Conservation (phyloP, 2,113 vertebrate species). For the Herpailurus yagouaroundi region DNA sequence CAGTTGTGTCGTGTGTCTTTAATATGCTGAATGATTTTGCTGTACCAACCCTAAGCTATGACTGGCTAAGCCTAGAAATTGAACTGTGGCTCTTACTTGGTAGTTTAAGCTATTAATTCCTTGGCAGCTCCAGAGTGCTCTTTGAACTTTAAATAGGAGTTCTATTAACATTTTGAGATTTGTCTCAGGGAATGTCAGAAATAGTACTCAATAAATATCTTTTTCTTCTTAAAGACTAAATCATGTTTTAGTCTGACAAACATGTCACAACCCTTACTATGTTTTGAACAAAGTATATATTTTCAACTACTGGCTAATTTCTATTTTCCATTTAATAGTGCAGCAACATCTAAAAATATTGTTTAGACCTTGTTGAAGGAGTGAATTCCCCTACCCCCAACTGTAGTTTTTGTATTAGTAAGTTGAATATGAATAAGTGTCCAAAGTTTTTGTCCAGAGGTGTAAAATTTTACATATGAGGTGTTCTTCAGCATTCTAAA, state of each 20-base stretch:
- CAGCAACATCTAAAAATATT: constrained; percentile 44
- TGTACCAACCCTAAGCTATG: neutral
- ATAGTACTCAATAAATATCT: constrained; percentile 69
- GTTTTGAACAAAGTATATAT: constrained; percentile 54
- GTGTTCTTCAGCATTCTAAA: neutral
- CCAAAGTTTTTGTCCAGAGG: constrained; percentile 25
- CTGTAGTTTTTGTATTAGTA: constrained; percentile 52
- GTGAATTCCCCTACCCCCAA: neutral
- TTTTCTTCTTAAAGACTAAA: constrained; percentile 67
- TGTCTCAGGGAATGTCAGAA: constrained; percentile 70
- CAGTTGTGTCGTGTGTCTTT: neutral
- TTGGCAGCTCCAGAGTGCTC: constrained; percentile 65
- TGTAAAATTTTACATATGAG: constrained; percentile 50
- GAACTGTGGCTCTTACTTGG: constrained; percentile 69
- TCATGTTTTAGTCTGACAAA: constrained; percentile 28
- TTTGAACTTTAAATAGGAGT: constrained; percentile 79
- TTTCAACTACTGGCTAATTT: constrained; percentile 37
- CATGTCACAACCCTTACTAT: constrained; percentile 57
- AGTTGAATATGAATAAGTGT: constrained; percentile 14
- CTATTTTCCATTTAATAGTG: constrained; percentile 60
- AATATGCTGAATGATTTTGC: constrained; percentile 30
- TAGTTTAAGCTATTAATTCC: constrained; percentile 73
- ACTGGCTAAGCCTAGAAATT: constrained; percentile 51
- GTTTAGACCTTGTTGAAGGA: constrained; percentile 3
- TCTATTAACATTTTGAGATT: constrained; percentile 77